These are phyloP conservation scores for Tipula vernalis DNA, from an alignment of 2,888 invertebrate species.

Conservation along the genomic window DNA sequence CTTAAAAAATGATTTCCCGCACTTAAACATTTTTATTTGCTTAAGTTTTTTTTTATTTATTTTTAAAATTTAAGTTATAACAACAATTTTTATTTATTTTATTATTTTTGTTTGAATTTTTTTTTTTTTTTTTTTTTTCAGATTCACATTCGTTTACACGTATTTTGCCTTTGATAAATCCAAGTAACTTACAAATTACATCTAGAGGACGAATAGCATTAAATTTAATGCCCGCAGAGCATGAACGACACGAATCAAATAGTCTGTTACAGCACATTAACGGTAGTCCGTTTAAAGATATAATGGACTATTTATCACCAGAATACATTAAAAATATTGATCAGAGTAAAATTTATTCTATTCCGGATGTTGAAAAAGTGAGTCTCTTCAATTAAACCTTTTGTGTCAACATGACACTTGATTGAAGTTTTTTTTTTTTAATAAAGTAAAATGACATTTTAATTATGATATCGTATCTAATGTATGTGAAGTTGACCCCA, in stretches of 20 bases:
- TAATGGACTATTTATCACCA: conserved; percentile 40
- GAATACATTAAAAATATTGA: conserved; percentile 35
- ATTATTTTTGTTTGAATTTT: conserved; percentile 37
- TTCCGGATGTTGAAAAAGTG: conserved; percentile 47
- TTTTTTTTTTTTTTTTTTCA: conserved; percentile 22
- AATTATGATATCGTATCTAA: too few relatives aligned
- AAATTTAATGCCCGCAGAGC: conserved; percentile 15
- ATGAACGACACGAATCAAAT: conserved; percentile 10
- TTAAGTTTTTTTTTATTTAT: background rate
- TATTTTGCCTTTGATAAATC: conserved; percentile 41
- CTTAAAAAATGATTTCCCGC: background rate
- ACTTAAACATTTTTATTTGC: background rate
- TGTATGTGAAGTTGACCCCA: too few relatives aligned
- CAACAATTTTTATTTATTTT: conserved; percentile 17
- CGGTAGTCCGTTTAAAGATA: conserved; percentile 20
- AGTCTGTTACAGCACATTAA: conserved; percentile 13
- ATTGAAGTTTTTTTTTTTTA: too few relatives aligned
- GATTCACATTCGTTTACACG: conserved; percentile 24
- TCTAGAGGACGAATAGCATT: conserved; percentile 40
- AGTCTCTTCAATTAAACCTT: background rate
- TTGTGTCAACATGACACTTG: too few relatives aligned
- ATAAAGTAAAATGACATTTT: too few relatives aligned
- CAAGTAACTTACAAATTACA: conserved; percentile 41
- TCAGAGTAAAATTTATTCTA: conserved; percentile 37
- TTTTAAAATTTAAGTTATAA: background rate